Evolutionary conservation across 2,113 vertebrate genomes (phyloP), one percentile per base, ranked within the genome.

Genomic region (Alouatta palliata): DNA sequence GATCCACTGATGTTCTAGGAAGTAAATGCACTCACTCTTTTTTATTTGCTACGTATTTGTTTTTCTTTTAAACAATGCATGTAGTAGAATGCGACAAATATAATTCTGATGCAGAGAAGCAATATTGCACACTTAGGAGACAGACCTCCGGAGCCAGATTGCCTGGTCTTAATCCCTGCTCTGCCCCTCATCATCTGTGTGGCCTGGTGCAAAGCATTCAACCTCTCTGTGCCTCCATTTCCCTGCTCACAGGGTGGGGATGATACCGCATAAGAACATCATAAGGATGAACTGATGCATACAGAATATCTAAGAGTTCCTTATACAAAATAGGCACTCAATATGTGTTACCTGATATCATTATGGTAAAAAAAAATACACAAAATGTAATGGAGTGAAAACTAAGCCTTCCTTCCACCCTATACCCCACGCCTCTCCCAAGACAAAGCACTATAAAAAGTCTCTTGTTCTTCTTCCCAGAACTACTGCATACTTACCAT

Each of bases 31-130:
- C 80, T 54, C 66, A 32, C 25, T 40, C 91, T 32, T 84, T 73
- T 80, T 73, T 30, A 37, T 52, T 32, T 87, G 35, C 2, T 61
- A 47, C 25, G 25, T 68, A 73, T 83, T 35, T 84, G n/a, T 17
- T 70, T 85, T 97, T 96, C 83, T 86, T 96, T 83, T 52, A 87
- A 86, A 56, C n/a, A 77, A 35, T 8, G 10, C 13, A 73, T 58
- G 9, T 4, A 49, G 13, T 61, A 37, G 73, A 79, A 61, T 30
- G n/a, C 10, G 12, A 21, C 49, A 4, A 14, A 76, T 90, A 35
- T 25, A 12, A 80, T 71, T 94, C 54, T 32, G 71, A 64, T 6
- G 32, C 17, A 43, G 23, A 89, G 35, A 54, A 8, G 23, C 6
- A 96, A 58, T 25, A 40, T 23, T 77, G 27, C 10, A 14, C 4